Base-by-base conservation (phyloP, 1,140 invertebrate species). In the Linepithema humile region DNA sequence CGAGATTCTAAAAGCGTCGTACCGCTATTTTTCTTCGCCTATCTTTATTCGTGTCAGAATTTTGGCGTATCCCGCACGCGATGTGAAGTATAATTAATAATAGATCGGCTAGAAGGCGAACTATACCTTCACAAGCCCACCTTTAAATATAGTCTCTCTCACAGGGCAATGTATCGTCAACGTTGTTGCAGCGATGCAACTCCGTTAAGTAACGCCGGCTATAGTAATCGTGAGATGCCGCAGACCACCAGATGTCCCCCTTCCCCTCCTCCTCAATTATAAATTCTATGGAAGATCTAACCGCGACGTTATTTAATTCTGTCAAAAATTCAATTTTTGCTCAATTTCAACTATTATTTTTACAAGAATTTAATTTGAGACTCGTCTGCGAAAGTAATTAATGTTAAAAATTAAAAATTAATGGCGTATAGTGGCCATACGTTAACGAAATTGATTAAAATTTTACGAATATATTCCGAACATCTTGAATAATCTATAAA, bases 1-100 rank as follows among this genome's bases (percentile, higher is more conserved):
- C 62, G 26, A 69, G 35, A 80, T 3, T 23, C 75, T 55, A 15
- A 12, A 65, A 80, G 48, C 48, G 38, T 69, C 48, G 15, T 20
- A 40, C 48, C 17, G 17, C 32, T 62, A 55, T 80, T 80, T 80
- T 80, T 70, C 75, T 69, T 40, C n/a, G n/a, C 17, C 23, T 80
- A 55, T 69, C 48, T 78, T 64, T n/a, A 67, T 77, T 65, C 45
- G 38, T 69, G 75, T 57, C 75, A 70, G 64, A 80, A 80, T 70
- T 80, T 80, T 69, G 50, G 48, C 26, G 32, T 38, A 38, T 62
- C 29, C 38, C 17, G 15, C 59, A 15, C 43, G 12, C 43, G 43
- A 38, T 29, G n/a, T 40, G 48, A 70, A 48, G 12, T 57, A 69
- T 80, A 70, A 80, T 80, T 80, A 70, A 80, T 80, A 70, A 80